Evolutionary conservation across 1,140 invertebrate species (phyloP), one percentile per base, ranked within the genome.

Genomic region (Ladona fulva): DNA sequence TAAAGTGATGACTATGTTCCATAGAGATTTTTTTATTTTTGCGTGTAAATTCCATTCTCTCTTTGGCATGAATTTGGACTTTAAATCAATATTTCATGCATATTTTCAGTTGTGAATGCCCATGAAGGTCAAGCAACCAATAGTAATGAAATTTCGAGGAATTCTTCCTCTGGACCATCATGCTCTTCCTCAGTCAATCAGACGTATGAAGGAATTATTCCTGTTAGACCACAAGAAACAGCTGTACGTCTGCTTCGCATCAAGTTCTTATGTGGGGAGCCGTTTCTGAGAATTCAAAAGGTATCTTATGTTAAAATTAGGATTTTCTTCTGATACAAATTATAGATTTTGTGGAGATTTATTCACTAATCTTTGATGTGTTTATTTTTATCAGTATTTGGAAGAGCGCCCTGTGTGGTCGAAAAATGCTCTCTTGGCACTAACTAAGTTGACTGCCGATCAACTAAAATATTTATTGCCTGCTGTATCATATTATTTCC

Each of bases 381-480:
- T 44, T 22, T 59, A 74, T 42, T 76, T 77, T 44, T 77, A 25
- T 42, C 29, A 83, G 87, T 82, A 91, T 10, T 96, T 96, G 83
- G 88, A 93, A 74, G 88, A 93, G 77, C 87, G 92, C 77, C 95
- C 95, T 0, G 90, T 97, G 78, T 97, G 94, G 94, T 94, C 94
- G 0, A 91, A 92, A 81, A 90, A 91, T 82, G 92, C 90, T 0
- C 81, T 98, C 3, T 86, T 89, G 78, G 89, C 87, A 81, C 86
- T 89, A 25, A 92, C 91, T 0, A 89, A 90, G 42, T 87, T 92
- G 80, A 85, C 87, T 0, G 81, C 84, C 6, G 87, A 90, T 24
- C 89, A 90, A 37, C 82, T 97, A 0, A 97, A 95, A 85, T 89
- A 90, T 81, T 87, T 97, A 44, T 85, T 97, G 66, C 95, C 96